These are phyloP conservation scores for Epistrophe grossulariae DNA, from an alignment of 2,888 invertebrate genomes.

Conservation along the genomic window DNA sequence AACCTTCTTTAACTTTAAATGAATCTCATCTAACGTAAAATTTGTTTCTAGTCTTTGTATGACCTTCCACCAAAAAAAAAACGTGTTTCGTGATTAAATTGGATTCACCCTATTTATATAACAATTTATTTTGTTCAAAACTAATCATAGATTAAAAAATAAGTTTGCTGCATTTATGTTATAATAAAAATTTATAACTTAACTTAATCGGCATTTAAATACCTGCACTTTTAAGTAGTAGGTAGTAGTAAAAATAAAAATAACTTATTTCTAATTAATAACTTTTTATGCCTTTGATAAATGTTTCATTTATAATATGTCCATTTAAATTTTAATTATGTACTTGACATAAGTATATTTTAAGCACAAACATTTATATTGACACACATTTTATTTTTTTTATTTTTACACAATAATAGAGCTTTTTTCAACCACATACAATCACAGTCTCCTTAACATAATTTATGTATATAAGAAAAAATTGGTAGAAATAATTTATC, in stretches of 20 bases:
- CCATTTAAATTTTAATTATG: background rate
- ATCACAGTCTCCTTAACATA: conserved; percentile 81
- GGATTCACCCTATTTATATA: background rate
- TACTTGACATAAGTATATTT: conserved; percentile 35
- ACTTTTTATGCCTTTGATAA: conserved; percentile 22
- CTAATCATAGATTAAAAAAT: conserved; percentile 26
- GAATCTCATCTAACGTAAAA: background rate
- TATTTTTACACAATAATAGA: conserved; percentile 37
- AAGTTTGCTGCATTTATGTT: conserved; percentile 44
- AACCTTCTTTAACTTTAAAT: too few species aligned
- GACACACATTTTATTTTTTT: conserved; percentile 35
- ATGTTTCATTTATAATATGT: conserved; percentile 20
- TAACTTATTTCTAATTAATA: conserved; percentile 27
- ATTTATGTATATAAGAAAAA: conserved; percentile 4
- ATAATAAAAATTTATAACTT: conserved; percentile 23
- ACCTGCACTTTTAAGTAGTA: background rate
- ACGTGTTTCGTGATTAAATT: background rate
- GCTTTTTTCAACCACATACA: conserved; percentile 80
- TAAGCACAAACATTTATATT: conserved; percentile 38
- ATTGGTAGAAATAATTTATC: conserved; percentile 18
- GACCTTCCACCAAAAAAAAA: background rate
- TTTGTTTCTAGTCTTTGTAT: background rate
- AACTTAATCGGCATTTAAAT: conserved; percentile 16
- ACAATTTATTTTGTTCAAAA: background rate
- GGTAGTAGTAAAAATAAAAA: background rate